A percentile compares a stretch with the other conserved stretches of the same genome.
phyloP scores from a whole-genome alignment of 2,888 invertebrate species.

The Drosophila trichaetosa region DNA sequence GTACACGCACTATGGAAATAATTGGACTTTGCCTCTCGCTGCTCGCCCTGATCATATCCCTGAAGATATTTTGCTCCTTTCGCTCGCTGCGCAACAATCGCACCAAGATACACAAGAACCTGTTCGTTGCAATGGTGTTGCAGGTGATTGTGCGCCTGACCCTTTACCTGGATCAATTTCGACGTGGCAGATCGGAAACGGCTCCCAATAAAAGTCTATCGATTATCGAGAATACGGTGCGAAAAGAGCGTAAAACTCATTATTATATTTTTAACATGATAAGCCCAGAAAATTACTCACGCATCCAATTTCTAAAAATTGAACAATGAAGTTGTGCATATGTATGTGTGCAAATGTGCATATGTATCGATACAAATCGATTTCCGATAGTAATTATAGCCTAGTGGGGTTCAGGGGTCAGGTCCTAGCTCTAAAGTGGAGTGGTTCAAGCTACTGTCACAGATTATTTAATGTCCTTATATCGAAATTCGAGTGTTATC shows the following conservation, averaged over 20 bases:
- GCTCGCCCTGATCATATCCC: slow-evolving; percentile 89
- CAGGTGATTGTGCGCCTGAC: slow-evolving; percentile 90
- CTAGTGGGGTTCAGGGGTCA: neutral
- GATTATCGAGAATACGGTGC: slow-evolving; percentile 89
- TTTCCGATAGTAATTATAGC: neutral
- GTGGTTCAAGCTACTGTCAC: neutral
- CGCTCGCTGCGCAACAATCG: slow-evolving; percentile 92
- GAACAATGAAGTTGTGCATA: neutral
- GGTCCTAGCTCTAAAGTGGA: neutral
- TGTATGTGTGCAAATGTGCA: no score
- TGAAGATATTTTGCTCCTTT: slow-evolving; percentile 93
- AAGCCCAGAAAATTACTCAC: neutral
- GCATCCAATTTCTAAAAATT: neutral
- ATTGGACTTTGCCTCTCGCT: slow-evolving; percentile 94
- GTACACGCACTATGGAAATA: slow-evolving; percentile 91
- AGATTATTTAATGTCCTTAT: no score
- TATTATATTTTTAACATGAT: neutral
- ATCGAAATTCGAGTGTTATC: neutral
- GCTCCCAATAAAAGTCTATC: slow-evolving; percentile 83
- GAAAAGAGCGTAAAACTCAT: slow-evolving; percentile 55
- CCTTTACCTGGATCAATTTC: slow-evolving; percentile 90
- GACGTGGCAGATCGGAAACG: slow-evolving; percentile 80
- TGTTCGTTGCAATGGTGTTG: slow-evolving; percentile 92
- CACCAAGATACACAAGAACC: slow-evolving; percentile 93
- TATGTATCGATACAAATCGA: neutral